Percentiles rank a stretch among this genome's conserved stretches.
Evolutionary conservation across 2,888 invertebrate genomes (phyloP).

Genomic region (Ceriagrion tenellum): DNA sequence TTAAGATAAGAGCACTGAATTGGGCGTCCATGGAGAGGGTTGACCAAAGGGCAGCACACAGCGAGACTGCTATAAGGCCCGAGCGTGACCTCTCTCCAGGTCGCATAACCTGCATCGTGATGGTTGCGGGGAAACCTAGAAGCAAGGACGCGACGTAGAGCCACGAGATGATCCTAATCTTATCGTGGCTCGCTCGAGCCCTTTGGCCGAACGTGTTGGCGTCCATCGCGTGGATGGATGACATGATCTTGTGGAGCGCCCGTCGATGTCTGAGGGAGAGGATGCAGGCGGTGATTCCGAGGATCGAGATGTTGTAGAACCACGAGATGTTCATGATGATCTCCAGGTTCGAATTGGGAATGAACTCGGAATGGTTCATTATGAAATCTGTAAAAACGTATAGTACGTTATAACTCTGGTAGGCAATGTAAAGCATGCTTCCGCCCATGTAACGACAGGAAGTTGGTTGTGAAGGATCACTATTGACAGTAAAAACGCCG

Average conservation of each 20-base stretch:
- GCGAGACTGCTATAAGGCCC: not conserved
- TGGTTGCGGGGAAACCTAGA: not conserved
- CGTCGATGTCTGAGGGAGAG: not conserved
- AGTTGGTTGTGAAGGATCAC: not conserved
- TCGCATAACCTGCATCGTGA: not conserved
- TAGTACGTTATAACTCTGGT: not conserved
- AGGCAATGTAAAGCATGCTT: not conserved
- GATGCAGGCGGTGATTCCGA: not conserved
- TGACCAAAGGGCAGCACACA: not conserved
- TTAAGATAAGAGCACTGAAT: not conserved
- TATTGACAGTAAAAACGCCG: not conserved
- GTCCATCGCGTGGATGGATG: not conserved
- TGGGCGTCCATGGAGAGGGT: not conserved
- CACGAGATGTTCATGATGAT: not conserved
- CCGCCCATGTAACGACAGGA: not conserved
- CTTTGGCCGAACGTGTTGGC: not conserved
- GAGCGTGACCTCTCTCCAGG: not conserved
- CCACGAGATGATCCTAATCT: not conserved
- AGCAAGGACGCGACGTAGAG: not conserved
- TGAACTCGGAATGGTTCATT: not conserved
- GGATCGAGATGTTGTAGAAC: not conserved
- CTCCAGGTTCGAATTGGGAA: not conserved
- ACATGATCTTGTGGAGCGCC: not conserved
- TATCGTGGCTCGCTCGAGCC: not conserved
- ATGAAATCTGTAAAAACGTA: not conserved